Evolutionary conservation across 2,888 invertebrate genomes (phyloP).

Genomic region (Eupithecia subumbrata): DNA sequence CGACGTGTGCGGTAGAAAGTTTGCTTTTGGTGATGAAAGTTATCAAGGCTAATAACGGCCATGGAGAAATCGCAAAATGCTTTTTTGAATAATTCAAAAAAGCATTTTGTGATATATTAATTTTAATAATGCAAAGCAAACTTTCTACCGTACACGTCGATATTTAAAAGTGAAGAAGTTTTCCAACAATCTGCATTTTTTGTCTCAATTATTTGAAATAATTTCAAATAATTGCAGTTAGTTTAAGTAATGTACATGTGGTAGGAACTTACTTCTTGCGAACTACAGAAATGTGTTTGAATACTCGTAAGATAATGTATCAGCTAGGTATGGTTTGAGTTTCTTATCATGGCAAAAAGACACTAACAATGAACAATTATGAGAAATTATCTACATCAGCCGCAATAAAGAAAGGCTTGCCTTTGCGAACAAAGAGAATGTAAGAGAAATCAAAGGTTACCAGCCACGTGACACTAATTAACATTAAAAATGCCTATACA

Average conservation of each 20-base stretch:
- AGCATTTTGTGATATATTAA: too few relatives aligned
- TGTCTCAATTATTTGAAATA: too few relatives aligned
- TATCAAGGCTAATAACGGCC: too few relatives aligned
- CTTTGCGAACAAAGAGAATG: constrained; percentile 18
- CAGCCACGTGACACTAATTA: constrained; percentile 38
- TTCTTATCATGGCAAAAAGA: constrained; percentile 27
- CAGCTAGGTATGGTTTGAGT: constrained; percentile 24
- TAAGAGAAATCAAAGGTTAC: constrained; percentile 14
- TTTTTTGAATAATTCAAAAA: too few relatives aligned
- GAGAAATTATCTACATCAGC: constrained; percentile 22
- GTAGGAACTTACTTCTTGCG: not conserved
- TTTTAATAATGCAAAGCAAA: too few relatives aligned
- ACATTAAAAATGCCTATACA: constrained; percentile 44
- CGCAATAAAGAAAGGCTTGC: constrained; percentile 26
- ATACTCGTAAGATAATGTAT: constrained; percentile 16
- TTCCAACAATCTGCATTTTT: too few relatives aligned
- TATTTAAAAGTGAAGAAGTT: not conserved
- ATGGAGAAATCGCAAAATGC: too few relatives aligned
- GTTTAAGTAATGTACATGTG: not conserved
- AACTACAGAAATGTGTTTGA: constrained; percentile 9
- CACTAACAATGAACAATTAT: constrained; percentile 28
- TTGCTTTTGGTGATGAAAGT: not conserved
- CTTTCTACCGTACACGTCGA: not conserved
- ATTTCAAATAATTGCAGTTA: too few relatives aligned
- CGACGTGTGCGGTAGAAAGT: not conserved